Evolutionary conservation across 1,140 invertebrate species (phyloP).

Genomic region (Drosophila willistoni): DNA sequence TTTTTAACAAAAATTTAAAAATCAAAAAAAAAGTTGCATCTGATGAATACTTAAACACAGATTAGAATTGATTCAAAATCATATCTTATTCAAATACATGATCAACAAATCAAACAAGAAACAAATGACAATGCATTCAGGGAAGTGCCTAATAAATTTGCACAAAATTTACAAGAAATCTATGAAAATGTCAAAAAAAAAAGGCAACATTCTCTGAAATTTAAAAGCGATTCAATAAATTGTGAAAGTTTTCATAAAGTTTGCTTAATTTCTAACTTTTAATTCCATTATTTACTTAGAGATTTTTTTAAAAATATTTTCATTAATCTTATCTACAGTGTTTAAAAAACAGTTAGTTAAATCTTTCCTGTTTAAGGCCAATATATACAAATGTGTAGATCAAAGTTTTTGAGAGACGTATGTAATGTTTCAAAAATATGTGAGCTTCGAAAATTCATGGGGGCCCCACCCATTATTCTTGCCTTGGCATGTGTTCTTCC

Average conservation of each 20-base stretch:
- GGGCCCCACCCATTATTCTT: not conserved
- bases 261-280: no score
- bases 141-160: not conserved
- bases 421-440: not conserved
- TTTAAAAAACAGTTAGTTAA: no score
- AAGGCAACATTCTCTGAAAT: no score
- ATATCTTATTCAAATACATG: not conserved
- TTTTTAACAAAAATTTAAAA: not conserved
- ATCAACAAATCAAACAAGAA: not conserved
- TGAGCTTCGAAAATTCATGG: not conserved
- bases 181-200: not conserved
- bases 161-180: not conserved
- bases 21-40: not conserved
- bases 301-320: no score
- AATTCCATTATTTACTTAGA: no score
- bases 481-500: constrained; percentile 22
- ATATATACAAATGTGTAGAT: no score
- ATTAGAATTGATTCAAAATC: not conserved
- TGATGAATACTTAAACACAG: no score
- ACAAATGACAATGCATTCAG: not conserved
- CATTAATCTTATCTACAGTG: no score
- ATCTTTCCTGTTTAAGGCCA: no score
- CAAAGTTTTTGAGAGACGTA: no score
- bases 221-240: no score
- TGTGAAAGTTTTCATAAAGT: no score